phyloP scores from a whole-genome alignment of 2,113 vertebrate species.

The Peromyscus polionotus region DNA sequence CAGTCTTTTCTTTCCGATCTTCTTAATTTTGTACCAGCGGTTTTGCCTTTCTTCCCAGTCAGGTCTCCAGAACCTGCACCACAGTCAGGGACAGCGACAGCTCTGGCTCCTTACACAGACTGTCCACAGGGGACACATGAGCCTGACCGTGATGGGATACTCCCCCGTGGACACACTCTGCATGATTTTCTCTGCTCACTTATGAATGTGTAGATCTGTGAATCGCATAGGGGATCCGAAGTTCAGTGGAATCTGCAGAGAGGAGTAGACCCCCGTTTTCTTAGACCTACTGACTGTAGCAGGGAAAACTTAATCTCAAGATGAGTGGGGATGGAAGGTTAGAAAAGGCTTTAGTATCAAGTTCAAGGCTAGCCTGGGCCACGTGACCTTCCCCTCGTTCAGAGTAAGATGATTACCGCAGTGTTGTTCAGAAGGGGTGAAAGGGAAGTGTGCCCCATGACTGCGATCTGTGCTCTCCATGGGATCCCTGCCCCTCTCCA shows the following conservation, averaged over 20 bases:
- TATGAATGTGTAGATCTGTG: neutral
- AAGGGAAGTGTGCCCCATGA: neutral
- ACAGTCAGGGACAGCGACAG: neutral
- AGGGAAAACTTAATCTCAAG: conserved; percentile 14
- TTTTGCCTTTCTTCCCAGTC: neutral
- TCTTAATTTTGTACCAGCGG: neutral
- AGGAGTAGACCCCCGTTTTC: neutral
- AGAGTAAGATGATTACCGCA: neutral
- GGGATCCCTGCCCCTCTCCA: neutral
- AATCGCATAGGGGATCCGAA: neutral
- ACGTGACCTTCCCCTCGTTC: neutral
- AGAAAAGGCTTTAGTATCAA: neutral
- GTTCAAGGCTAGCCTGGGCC: neutral
- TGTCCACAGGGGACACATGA: neutral
- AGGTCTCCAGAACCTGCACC: neutral
- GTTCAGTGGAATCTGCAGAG: neutral
- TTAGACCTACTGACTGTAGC: neutral
- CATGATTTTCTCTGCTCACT: neutral
- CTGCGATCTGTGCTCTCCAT: neutral
- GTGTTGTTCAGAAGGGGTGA: neutral
- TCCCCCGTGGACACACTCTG: neutral
- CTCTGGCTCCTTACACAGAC: neutral
- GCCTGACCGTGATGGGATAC: neutral
- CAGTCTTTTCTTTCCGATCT: neutral
- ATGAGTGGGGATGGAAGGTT: neutral